phyloP scores from a whole-genome alignment of 2,888 invertebrate genomes.

The Drosophila testacea region DNA sequence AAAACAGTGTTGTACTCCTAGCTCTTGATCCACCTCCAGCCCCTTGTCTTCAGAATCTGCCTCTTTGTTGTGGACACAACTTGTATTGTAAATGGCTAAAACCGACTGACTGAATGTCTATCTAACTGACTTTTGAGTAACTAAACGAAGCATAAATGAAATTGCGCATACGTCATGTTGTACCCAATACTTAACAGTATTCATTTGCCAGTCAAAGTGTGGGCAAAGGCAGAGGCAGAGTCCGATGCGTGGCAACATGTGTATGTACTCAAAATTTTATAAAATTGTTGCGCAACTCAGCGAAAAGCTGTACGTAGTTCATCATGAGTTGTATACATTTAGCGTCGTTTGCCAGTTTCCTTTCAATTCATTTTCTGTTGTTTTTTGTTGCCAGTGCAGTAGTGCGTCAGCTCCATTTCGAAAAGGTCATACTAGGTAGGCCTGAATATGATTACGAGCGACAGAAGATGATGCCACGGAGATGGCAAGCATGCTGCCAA shows the following conservation, averaged over 20 bases:
- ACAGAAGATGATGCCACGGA: slow-evolving; percentile 31
- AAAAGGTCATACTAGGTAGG: slow-evolving; percentile 56
- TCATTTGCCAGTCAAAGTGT: slow-evolving; percentile 56
- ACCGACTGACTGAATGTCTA: slow-evolving; percentile 27
- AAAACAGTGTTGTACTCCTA: slow-evolving; percentile 56
- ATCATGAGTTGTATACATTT: slow-evolving; percentile 43
- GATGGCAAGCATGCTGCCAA: slow-evolving; percentile 32
- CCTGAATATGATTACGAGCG: slow-evolving; percentile 46
- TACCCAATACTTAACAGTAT: slow-evolving; percentile 35
- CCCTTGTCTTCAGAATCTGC: slow-evolving; percentile 11
- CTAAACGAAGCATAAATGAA: slow-evolving; percentile 59
- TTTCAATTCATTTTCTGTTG: slow-evolving; percentile 66
- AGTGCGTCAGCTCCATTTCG: slow-evolving; percentile 8
- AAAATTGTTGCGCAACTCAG: slow-evolving; percentile 48
- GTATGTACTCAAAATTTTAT: slow-evolving; percentile 61
- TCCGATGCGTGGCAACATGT: slow-evolving; percentile 40
- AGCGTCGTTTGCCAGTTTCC: slow-evolving; percentile 48
- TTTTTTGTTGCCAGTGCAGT: slow-evolving; percentile 37
- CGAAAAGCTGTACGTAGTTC: slow-evolving; percentile 6
- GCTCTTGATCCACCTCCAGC: slow-evolving; percentile 13
- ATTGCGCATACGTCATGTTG: slow-evolving; percentile 72
- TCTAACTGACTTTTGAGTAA: slow-evolving; percentile 50
- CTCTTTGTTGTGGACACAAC: slow-evolving; percentile 30
- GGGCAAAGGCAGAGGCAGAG: slow-evolving; percentile 2
- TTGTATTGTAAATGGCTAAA: slow-evolving; percentile 41